Evolutionary conservation across 1,140 invertebrate genomes (phyloP), one percentile per base, ranked within the genome.

Genomic region (Mesaphorura yosii): DNA sequence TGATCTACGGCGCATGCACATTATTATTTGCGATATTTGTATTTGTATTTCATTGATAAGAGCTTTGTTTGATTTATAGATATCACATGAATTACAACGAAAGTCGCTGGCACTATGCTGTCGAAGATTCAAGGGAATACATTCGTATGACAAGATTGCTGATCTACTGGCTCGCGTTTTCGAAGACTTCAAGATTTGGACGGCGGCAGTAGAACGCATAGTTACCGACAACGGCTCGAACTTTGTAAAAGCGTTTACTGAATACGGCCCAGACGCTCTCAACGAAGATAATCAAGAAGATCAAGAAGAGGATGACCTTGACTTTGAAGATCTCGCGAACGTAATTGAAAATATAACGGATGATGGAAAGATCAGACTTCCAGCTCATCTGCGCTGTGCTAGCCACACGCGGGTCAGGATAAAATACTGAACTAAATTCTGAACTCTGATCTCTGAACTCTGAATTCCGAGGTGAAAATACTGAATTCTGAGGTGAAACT

Each of bases 201-300:
- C 27, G 15, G 29, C 45, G 27, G 64, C 63, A 44, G 39, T 65
- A 17, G 46, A 55, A 15, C 56, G 52, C 3, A 59, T 58, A n/a
- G 48, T 65, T 2, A 65, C 63, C 1, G 58, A 63, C 41, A 63
- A 61, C 25, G 64, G 42, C n/a, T 44, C 57, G 1, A 64, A 64
- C 39, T 62, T 65, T 40, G 40, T 57, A 2, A 63, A 60, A 47
- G 58, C 60, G 12, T 63, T 64, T 38, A 44, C 50, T 38, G 48
- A 3, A 7, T 48, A 10, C 37, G 20, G 17, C 14, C 15, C 44
- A 27, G n/a, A n/a, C n/a, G 28, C 31, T 7, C n/a, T 12, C 17
- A 23, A 41, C 10, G 12, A 12, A 10, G 29, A 17, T 10, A 20
- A 15, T 26, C 17, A 41, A 4, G 38, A 51, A 23, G 23, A 41